Base-by-base conservation (phyloP, 2,888 invertebrate species). In the Cepaea hortensis region DNA sequence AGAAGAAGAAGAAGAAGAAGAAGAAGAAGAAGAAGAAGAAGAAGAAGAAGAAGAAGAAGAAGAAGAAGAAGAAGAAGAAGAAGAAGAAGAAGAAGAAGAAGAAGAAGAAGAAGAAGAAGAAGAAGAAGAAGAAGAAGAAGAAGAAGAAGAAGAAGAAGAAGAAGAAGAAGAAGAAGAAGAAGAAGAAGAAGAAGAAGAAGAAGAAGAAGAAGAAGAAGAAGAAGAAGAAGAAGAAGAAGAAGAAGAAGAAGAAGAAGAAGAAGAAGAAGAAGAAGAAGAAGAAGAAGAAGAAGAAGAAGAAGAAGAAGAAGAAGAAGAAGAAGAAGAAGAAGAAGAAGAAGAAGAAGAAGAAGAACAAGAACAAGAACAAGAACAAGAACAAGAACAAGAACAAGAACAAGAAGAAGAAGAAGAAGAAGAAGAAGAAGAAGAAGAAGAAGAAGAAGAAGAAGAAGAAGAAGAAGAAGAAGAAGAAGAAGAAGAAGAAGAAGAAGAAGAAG, bases 291-390 rank as follows among this genome's bases (percentile, higher is more conserved):
- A 18, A 79, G 55, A 79, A 79, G 20, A 79, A 55, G 13, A 50
- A 79, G 18, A 79, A 79, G 18, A 79, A 79, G 20, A 55, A 79
- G 55, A 79, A 72, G n/a, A 72, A 72, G n/a, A 72, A 72, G n/a
- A 72, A 72, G 23, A 72, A 23, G 23, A 72, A 23, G 23, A 72
- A 20, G 23, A 72, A 20, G 23, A n/a, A 20, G 23, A 72, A 20
- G 23, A n/a, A 20, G 23, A 72, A 20, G 23, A 72, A 72, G 20
- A 7, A 9, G 23, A 72, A 72, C 11, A 23, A 20, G 9, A 5
- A 72, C 3, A 9, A 72, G n/a, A 23, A 72, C 1, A 5, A 72
- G 15, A 15, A 68, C 4, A 15, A 20, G 3, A 13, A 20, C 3
- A 13, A 20, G 65, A 20, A 20, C 7, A 68, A 68, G 65, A 68